Evolutionary conservation across 2,113 vertebrate genomes (phyloP), one percentile per base, ranked within the genome.

Genomic region (Rhegmatorhina hoffmannsi): DNA sequence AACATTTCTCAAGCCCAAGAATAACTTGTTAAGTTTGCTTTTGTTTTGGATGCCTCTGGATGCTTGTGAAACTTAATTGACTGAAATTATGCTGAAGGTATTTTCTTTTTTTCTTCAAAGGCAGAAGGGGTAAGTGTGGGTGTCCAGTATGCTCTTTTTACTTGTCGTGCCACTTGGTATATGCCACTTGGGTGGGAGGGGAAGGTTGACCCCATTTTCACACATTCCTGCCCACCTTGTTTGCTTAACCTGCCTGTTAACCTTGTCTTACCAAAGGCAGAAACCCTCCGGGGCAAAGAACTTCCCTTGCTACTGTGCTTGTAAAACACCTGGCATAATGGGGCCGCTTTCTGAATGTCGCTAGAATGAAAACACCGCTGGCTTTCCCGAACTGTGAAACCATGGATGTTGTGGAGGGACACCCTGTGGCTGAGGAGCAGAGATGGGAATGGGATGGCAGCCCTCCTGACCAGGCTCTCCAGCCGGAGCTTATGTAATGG

Each of bases 1-100:
- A 89, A 93, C 66, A 72, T 90, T 84, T 93, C 64, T 84, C 73
- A 56, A 89, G 86, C 77, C 89, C 91, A 95, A 95, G 92, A 94
- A 97, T 94, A 96, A 94, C 94, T 96, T 84, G 56, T 89, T 70
- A 90, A 89, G 76, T 95, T 96, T 84, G 69, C 91, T 92, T 96
- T 95, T 96, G 91, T 94, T 96, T 95, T 89, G 95, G 86, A 92
- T 89, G 92, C 76, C 55, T 94, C 83, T 63, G 69, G 56, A 78
- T 60, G 56, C 80, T 81, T 92, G 84, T 95, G 95, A 97, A 95
- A 86, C 43, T 81, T 94, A 90, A 94, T 87, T 81, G 73, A 81
- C 76, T 92, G 79, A 81, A 87, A 90, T 93, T 29, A 89, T 1
- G 2, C 40, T 3, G 33, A 46, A 33, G 86, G 24, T 8, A 14